These are phyloP conservation scores for Hemistola chrysoprasaria DNA, from an alignment of 2,888 invertebrate genomes.

Conservation along the genomic window DNA sequence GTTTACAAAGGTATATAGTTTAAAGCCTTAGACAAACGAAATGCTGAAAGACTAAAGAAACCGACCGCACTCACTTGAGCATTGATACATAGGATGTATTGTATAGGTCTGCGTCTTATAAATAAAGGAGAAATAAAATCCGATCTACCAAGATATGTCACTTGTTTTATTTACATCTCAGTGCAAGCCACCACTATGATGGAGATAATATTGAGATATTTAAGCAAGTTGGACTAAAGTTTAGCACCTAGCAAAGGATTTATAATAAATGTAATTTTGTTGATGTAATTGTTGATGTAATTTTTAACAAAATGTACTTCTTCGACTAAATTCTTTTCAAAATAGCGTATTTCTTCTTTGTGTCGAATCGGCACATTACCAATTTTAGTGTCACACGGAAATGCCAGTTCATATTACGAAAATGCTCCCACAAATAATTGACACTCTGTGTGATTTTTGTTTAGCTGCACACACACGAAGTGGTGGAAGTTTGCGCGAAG, in stretches of 20 bases:
- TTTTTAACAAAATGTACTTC: background rate
- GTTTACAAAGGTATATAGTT: slow-evolving; percentile 11
- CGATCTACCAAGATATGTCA: slow-evolving; percentile 5
- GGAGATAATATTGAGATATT: slow-evolving; percentile 18
- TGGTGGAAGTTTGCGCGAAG: slow-evolving; percentile 98
- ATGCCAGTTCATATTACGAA: too few species aligned
- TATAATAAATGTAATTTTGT: too few species aligned
- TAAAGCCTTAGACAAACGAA: slow-evolving; percentile 17
- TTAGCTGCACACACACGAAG: slow-evolving; percentile 95
- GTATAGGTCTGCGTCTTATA: slow-evolving; percentile 5
- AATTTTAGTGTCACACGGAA: too few species aligned
- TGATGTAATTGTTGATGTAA: too few species aligned
- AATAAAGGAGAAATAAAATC: slow-evolving; percentile 13
- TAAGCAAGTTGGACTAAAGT: background rate
- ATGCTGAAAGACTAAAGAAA: slow-evolving; percentile 16
- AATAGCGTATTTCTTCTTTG: too few species aligned
- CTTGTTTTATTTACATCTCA: too few species aligned
- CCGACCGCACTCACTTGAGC: slow-evolving; percentile 15
- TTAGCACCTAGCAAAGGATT: too few species aligned
- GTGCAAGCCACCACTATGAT: slow-evolving; percentile 4
- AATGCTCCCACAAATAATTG: too few species aligned
- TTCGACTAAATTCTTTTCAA: background rate
- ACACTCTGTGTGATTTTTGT: slow-evolving; percentile 2
- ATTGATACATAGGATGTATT: slow-evolving; percentile 9
- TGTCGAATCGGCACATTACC: too few species aligned